Evolutionary conservation across 2,113 vertebrate species (phyloP), one percentile per base, ranked within the genome.

Genomic region (Cygnus buccinator): DNA sequence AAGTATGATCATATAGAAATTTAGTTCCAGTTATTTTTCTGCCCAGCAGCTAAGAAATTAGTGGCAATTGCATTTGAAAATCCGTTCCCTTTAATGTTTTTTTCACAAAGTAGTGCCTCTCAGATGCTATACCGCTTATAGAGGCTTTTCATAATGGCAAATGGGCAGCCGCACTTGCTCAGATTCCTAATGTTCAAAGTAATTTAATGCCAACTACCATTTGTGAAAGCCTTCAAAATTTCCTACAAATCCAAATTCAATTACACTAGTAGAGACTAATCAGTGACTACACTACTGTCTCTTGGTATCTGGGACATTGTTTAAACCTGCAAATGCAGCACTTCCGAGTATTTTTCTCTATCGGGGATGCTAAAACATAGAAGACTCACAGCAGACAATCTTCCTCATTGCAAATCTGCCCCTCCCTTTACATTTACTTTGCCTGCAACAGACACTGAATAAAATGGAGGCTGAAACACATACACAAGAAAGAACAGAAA

Each of bases 141-240:
- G 61, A 95, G 66, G 84, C 75, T 96, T 96, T 97, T 84, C 90
- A 68, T 57, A 59, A 90, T 48, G 29, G 86, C 84, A 90, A 96
- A 65, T 31, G 72, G 93, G 95, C 94, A 95, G 74, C 68, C 84
- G 88, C 87, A 89, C 84, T 95, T 84, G 73, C 70, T 93, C 85
- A 89, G 94, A 97, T 70, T 72, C 83, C 77, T 96, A 80, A 96
- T 43, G 87, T 94, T 97, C 90, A 89, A 93, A 97, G 88, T 78
- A 96, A 98, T 95, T 97, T 96, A 97, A 97, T 87, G 87, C 80
- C 89, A 94, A 88, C 85, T 61, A 92, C 62, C 72, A 71, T 89
- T 97, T 89, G 91, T 85, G 94, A 97, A 97, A 98, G 90, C 89
- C 57, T 96, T 96, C 92, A 96, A 92, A 95, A 97, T 95, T 96